Base-by-base conservation (phyloP, 1,140 invertebrate genomes). In the Macrotrachela quadricornifera region DNA sequence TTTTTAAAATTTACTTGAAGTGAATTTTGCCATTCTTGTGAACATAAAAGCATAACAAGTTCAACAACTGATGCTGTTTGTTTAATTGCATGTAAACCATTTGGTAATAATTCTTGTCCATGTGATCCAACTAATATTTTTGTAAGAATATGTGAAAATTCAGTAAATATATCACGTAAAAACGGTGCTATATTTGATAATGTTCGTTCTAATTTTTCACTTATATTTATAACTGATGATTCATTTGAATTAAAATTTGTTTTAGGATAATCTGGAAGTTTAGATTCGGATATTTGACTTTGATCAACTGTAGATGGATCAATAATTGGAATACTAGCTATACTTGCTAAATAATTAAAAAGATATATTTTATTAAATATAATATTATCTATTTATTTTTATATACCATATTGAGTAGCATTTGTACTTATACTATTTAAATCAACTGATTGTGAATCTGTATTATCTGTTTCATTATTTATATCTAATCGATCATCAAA, bases 1-100 rank as follows among this genome's bases (percentile, higher is more conserved):
- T n/a, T n/a, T n/a, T n/a, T n/a, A n/a, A n/a, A n/a, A n/a, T 4
- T 30, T 30, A 30, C 21, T 30, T 30, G 92, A 15, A 99, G 70
- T 0, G 91, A 96, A 71, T 96, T 97, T 70, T 99, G 94, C 92
- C 92, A 99, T 71, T 99, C 92, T 73, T 96, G 92, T 0, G 90
- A 96, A 70, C 92, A 99, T 16, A 99, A 72, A 58, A 99, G 71
- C 92, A 99, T 97, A 13, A 97, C 91, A 46, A 99, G 72, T 64
- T 97, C 90, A 14, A 99, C 88, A 0, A 95, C 90, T 1, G 87
- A 92, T 47, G 82, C 87, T 63, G 83, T 91, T 66, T 46, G 48
- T 44, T 21, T 36, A 14, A 49, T 47, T n/a, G 49, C 81, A 78
- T 41, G 48, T 39, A 85, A 85, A 68, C 88, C 90, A 75, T 96